Evolutionary conservation across 2,797 vertebrate species (phyloP), one percentile per base, ranked within the genome.

Genomic region (Neosilurus hyrtlii): DNA sequence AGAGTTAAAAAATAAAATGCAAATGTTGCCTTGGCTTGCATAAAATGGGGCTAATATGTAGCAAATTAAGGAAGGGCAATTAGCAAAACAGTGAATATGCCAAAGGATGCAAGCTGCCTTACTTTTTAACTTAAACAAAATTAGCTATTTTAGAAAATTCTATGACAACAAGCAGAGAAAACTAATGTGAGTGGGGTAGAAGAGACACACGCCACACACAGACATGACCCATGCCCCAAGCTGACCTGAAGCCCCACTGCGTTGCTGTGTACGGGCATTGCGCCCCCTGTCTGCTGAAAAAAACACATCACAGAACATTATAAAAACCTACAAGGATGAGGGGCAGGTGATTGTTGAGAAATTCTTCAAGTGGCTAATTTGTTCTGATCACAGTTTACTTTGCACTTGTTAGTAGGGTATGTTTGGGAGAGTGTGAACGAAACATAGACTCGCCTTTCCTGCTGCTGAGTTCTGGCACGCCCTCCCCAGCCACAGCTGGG

Each of bases 171-270:
- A 63, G 52, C 16, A 65, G 8, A 9, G 4, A 5, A 51, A 78
- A 65, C 2, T 65, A 52, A 26, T 51, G 24, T 62, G 62, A 84
- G 68, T 3, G 16, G 68, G 78, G 35, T 79, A 81, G 76, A 62
- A 79, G 12, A 85, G 26, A 81, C 67, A 78, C 61, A 63, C 49
- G 22, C 70, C 59, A 83, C 80, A 80, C 70, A 77, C 18, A 83
- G 61, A 86, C 83, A 90, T 24, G 74, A 84, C 86, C 51, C 91
- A 92, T 91, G 91, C 91, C 87, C 86, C 57, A 84, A 82, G 91
- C 91, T 93, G 88, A 94, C 93, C 94, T 94, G 93, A 90, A 85
- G 88, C 89, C 86, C 90, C 89, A 90, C 88, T 89, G 89, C 88
- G 88, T 85, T 89, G 89, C 86, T 88, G 88, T 84, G 83, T 54